Base-by-base conservation (phyloP, 2,113 vertebrate genomes). In the Sinosuthora webbiana region DNA sequence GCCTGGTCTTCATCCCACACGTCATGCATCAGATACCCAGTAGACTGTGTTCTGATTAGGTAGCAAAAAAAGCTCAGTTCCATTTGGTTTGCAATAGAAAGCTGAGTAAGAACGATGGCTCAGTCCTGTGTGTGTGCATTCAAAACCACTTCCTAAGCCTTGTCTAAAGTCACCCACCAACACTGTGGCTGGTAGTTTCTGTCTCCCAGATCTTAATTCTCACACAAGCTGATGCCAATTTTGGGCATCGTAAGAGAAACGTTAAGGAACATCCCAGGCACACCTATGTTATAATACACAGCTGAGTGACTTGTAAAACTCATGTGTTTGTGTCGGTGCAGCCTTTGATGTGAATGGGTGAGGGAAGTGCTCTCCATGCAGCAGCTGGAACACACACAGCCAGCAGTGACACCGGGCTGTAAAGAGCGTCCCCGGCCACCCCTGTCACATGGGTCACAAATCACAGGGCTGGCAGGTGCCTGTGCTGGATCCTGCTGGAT, bases 401-500 rank as follows among this genome's bases (percentile, higher is more conserved):
- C 94, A 93, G 27, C 59, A 94, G 94, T 86, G 86, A 96, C 95
- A 94, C 68, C 15, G 27, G 94, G 91, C 91, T 94, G 90, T 92
- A 70, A 96, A 87, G 60, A 77, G 92, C 5, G 13, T 45, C 74
- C 76, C 37, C 6, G 17, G 60, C 81, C 18, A 0, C 30, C 90
- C 75, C 37, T 87, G 94, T 93, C 95, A 94, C 44, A 92, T 31
- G 92, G 79, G 70, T 94, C 84, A 95, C 94, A 97, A 94, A 97
- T 97, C 94, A 93, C 1, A 10, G 90, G 73, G 53, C 91, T 84
- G 96, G 96, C 98, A 98, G 98, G 97, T 98, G 98, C 93, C 93
- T 79, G 93, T 52, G 47, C 96, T 73, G 83, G 65, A 62, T 71
- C 78, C 86, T 50, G 96, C 65, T 3, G 47, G 23, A 49, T 14